These are phyloP conservation scores for Barnardius zonarius DNA, from an alignment of 2,113 vertebrate genomes.

Conservation along the genomic window DNA sequence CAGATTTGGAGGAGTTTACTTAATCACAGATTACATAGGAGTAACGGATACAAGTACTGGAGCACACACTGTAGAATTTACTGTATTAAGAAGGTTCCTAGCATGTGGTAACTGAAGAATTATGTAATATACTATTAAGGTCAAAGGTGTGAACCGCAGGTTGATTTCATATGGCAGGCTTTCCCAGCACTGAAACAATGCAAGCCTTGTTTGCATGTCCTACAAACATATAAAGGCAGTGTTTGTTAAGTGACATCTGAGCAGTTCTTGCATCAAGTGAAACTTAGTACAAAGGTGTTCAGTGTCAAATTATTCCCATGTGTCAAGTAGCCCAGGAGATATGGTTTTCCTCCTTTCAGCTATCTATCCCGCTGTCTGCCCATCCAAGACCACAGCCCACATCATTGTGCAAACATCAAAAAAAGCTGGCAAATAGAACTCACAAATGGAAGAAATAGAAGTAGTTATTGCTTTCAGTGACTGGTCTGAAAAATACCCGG, in stretches of 20 bases:
- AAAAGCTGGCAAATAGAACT: background rate
- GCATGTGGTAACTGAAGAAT: background rate
- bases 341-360: background rate
- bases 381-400: fast-evolving
- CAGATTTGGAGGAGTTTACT: background rate
- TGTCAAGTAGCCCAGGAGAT: background rate
- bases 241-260: background rate
- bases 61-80: background rate
- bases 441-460: background rate
- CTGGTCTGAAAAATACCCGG: background rate
- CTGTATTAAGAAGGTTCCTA: background rate
- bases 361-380: background rate
- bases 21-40: background rate
- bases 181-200: conserved; percentile 14
- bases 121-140: background rate
- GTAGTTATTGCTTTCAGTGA: background rate
- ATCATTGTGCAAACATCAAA: background rate
- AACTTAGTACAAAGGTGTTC: background rate
- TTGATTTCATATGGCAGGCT: background rate
- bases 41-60: background rate
- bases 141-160: background rate
- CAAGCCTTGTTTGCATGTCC: background rate
- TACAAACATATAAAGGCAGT: background rate
- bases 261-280: background rate
- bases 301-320: background rate